These are phyloP conservation scores for Dusona sp. DNA, from an alignment of 2,888 invertebrate genomes.

Conservation along the genomic window DNA sequence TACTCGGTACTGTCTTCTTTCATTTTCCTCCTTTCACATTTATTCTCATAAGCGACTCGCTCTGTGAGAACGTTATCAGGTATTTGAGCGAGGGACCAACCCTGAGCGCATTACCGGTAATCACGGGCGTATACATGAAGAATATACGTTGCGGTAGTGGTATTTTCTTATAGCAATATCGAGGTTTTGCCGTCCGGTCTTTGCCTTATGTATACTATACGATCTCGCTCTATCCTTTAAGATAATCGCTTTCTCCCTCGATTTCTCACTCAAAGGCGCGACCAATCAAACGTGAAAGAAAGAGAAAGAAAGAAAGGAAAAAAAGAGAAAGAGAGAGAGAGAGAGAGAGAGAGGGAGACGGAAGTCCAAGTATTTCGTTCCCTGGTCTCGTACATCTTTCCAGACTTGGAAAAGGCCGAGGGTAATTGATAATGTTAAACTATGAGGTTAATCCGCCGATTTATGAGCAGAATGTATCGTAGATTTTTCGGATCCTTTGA, in stretches of 20 bases:
- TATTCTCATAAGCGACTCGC: constrained; percentile 37
- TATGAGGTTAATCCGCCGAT: constrained; percentile 82
- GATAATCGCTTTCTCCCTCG: constrained; percentile 49
- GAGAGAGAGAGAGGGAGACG: constrained; percentile 46
- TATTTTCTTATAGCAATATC: constrained; percentile 50
- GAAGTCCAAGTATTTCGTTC: constrained; percentile 57
- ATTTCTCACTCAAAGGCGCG: constrained; percentile 67
- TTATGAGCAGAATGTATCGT: constrained; percentile 79
- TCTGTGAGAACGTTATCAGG: constrained; percentile 60
- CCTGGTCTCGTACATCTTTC: constrained; percentile 58
- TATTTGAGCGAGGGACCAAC: constrained; percentile 53
- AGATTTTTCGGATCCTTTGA: constrained; percentile 73
- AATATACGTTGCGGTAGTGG: constrained; percentile 23
- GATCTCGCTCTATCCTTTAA: constrained; percentile 49
- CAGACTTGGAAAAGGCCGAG: constrained; percentile 66
- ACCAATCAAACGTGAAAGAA: constrained; percentile 25
- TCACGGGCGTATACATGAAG: constrained; percentile 65
- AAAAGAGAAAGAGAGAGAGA: constrained; percentile 40
- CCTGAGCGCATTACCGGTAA: constrained; percentile 72
- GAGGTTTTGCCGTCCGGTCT: constrained; percentile 63
- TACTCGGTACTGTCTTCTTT: constrained; percentile 20
- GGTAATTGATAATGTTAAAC: constrained; percentile 84
- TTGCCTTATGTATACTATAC: constrained; percentile 54
- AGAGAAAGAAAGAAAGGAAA: constrained; percentile 28
- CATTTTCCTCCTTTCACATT: constrained; percentile 35